phyloP scores from a whole-genome alignment of 2,888 invertebrate species.

The Coenonympha glycerion region DNA sequence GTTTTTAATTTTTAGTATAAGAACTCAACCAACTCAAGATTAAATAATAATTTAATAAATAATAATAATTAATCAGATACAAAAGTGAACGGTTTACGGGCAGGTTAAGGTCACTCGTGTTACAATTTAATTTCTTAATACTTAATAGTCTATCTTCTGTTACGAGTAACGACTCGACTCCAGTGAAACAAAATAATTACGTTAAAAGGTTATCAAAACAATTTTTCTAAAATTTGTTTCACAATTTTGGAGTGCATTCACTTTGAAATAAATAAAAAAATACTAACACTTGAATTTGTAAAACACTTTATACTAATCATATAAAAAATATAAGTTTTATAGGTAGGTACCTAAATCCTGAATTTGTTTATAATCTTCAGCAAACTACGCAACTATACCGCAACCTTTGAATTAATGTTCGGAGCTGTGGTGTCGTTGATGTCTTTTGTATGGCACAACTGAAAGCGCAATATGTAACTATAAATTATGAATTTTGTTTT shows the following conservation, averaged over 20 bases:
- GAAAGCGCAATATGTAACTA: not conserved
- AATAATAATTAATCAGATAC: constrained; percentile 11
- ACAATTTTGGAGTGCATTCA: too few relatives aligned
- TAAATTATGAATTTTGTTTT: too few relatives aligned
- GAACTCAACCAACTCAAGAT: too few relatives aligned
- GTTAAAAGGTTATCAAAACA: not conserved
- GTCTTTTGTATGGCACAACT: constrained; percentile 9
- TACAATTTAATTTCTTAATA: constrained; percentile 10
- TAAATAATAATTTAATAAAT: not conserved
- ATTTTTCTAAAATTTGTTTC: not conserved
- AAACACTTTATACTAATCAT: too few relatives aligned
- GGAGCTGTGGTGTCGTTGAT: constrained; percentile 3
- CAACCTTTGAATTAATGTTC: not conserved
- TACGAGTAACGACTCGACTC: too few relatives aligned
- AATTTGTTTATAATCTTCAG: not conserved
- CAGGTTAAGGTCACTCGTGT: constrained; percentile 33
- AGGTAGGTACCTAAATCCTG: too few relatives aligned
- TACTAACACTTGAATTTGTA: too few relatives aligned
- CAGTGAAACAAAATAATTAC: too few relatives aligned
- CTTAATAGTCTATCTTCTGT: constrained; percentile 1
- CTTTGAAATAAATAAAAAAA: too few relatives aligned
- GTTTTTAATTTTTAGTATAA: not conserved
- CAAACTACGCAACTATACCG: not conserved
- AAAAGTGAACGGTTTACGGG: constrained; percentile 35
- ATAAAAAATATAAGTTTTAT: too few relatives aligned